Conservation (phyloP, 2,888 invertebrate genomes). For the Trachelus troglodyta region DNA sequence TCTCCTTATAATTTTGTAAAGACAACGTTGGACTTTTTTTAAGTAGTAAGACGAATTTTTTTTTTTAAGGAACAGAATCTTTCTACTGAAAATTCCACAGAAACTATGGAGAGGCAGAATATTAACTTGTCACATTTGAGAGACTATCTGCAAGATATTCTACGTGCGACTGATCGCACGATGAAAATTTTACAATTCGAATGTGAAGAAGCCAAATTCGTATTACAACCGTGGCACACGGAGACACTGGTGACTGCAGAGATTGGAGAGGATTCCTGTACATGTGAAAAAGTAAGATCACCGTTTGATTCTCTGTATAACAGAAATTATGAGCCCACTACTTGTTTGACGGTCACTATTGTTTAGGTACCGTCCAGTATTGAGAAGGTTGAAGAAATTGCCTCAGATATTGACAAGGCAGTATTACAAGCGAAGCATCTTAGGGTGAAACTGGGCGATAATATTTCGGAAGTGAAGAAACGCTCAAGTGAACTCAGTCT, state of each 20-base stretch:
- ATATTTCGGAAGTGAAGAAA: constrained; percentile 36
- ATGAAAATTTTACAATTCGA: constrained; percentile 46
- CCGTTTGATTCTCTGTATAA: too few species aligned
- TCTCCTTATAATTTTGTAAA: neutral
- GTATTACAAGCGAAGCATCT: constrained; percentile 53
- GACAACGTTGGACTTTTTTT: constrained; percentile 9
- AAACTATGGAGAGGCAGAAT: neutral
- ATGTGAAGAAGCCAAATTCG: constrained; percentile 55
- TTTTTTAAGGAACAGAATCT: constrained; percentile 10
- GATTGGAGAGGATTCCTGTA: constrained; percentile 45
- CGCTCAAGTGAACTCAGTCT: constrained; percentile 20
- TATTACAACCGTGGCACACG: constrained; percentile 52
- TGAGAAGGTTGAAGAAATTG: constrained; percentile 47
- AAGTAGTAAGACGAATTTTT: constrained; percentile 11
- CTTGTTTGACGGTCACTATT: neutral
- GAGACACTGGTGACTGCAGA: constrained; percentile 40
- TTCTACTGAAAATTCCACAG: neutral
- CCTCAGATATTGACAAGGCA: constrained; percentile 51
- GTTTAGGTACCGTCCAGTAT: constrained; percentile 25
- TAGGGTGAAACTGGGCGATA: constrained; percentile 47
- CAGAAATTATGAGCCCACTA: too few species aligned
- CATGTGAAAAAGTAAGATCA: constrained; percentile 50
- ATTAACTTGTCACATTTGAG: constrained; percentile 39
- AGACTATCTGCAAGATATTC: constrained; percentile 38
- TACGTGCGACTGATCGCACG: constrained; percentile 45